Conservation (phyloP, 2,888 invertebrate species). For the Gasteruption jaculator region DNA sequence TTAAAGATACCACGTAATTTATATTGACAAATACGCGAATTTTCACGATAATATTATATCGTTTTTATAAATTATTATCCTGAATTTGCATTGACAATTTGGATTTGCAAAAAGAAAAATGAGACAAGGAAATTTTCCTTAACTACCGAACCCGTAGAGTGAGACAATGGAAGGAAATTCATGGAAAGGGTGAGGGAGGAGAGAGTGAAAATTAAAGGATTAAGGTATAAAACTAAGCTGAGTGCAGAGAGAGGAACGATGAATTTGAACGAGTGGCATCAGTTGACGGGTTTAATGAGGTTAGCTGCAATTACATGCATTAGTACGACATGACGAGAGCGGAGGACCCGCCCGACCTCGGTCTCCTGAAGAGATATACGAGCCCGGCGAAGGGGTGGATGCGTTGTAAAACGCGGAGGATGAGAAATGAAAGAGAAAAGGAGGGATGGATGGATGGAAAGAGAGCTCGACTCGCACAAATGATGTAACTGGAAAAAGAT, state of each 20-base stretch:
- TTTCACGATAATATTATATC: too few species aligned
- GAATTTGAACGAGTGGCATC: constrained; percentile 45
- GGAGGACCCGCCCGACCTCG: constrained; percentile 27
- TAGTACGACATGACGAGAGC: constrained; percentile 42
- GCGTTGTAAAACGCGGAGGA: too few species aligned
- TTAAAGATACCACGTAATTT: too few species aligned
- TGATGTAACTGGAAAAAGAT: not conserved
- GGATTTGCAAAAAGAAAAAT: too few species aligned
- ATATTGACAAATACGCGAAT: too few species aligned
- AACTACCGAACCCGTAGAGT: constrained; percentile 17
- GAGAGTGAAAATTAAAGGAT: constrained; percentile 11
- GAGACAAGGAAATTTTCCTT: constrained; percentile 8
- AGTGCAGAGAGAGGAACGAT: constrained; percentile 22
- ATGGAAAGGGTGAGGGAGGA: not conserved
- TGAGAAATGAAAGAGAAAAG: constrained; percentile 18
- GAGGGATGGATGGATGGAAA: constrained; percentile 12
- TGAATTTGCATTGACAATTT: too few species aligned
- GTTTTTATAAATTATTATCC: too few species aligned
- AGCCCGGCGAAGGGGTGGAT: too few species aligned
- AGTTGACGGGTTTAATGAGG: constrained; percentile 47
- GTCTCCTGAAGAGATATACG: too few species aligned
- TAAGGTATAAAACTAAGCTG: constrained; percentile 11
- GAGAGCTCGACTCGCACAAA: constrained; percentile 9
- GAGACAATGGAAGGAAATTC: constrained; percentile 3
- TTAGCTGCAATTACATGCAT: constrained; percentile 50